Base-by-base conservation (phyloP, 1,140 invertebrate genomes). In the Alviniconcha marisindica region DNA sequence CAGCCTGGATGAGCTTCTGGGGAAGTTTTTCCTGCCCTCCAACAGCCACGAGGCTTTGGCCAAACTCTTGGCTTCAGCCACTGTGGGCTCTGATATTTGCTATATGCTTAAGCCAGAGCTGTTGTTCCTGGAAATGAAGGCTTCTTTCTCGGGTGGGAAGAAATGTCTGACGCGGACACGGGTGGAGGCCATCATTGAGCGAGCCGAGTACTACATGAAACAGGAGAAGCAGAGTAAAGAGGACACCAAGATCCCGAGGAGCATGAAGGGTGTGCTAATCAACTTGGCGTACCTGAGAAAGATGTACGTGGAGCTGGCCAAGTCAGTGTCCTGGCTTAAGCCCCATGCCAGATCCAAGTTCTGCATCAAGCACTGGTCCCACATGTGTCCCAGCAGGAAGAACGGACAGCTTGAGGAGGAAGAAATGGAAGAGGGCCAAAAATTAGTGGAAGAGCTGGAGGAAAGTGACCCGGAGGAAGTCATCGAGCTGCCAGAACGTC, bases 301-400 rank as follows among this genome's bases (percentile, higher is more conserved):
- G 73, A 51, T 76, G 4, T 76, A 76, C 36, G 24, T 15, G 24
- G 44, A 51, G 33, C 73, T 76, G 40, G 40, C 42, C 73, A 33
- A 48, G n/a, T 12, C 28, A 5, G 42, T 51, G 24, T 5, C 42
- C 7, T n/a, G 5, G 0, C 51, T 51, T 18, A n/a, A 51, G 15
- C 21, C 21, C 1, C 44, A 51, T 51, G 24, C 42, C 28, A n/a
- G 4, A 1, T 40, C 42, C 24, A 76, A 51, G 40, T 76, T 76
- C 44, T 76, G 51, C 44, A 54, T 76, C 73, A 76, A 76, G 21
- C 28, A 44, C 1, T 76, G 73, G 73, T n/a, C 44, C 42, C 73
- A 76, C 44, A 15, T 31, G 1, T 76, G 73, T 33, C 42, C 73
- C 24, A 7, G 44, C 42, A 76, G 36, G 44, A 51, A 15, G 60